Conservation (phyloP, 2,797 vertebrate species). For the Chelon labrosus region DNA sequence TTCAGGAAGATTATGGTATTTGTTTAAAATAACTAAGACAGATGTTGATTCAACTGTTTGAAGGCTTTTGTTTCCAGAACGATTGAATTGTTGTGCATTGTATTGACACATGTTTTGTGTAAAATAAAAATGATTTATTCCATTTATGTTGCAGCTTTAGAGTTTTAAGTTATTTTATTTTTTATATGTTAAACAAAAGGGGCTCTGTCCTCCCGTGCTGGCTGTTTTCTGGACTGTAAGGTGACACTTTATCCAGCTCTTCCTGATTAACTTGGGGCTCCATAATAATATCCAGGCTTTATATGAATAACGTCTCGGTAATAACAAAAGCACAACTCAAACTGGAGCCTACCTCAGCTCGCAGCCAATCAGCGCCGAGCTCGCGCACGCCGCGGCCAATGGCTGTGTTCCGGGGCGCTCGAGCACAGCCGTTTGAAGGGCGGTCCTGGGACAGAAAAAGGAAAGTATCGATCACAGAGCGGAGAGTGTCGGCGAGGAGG, state of each 20-base stretch:
- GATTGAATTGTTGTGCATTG: too few relatives aligned
- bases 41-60: too few relatives aligned
- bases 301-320: conserved; percentile 82
- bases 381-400: conserved; percentile 76
- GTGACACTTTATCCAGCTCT: conserved; percentile 24
- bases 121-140: too few relatives aligned
- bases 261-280: conserved; percentile 29
- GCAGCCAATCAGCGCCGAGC: conserved; percentile 78
- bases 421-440: conserved; percentile 75
- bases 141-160: too few relatives aligned
- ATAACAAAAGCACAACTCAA: conserved; percentile 86
- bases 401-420: conserved; percentile 33
- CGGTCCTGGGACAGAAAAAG: conserved; percentile 66
- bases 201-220: not conserved
- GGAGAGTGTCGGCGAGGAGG: not conserved
- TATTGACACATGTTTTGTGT: too few relatives aligned
- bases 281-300: conserved; percentile 48
- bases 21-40: too few relatives aligned
- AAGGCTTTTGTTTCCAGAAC: too few relatives aligned
- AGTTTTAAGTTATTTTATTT: not conserved
- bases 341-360: conserved; percentile 59
- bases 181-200: conserved; percentile 5
- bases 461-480: conserved; percentile 62
- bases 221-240: conserved; percentile 3
- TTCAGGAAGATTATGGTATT: too few relatives aligned